A percentile compares a stretch with the other conserved stretches of the same genome.
These are phyloP conservation scores for Augochlorella aurata DNA, from an alignment of 2,888 invertebrate genomes.

Conservation along the genomic window DNA sequence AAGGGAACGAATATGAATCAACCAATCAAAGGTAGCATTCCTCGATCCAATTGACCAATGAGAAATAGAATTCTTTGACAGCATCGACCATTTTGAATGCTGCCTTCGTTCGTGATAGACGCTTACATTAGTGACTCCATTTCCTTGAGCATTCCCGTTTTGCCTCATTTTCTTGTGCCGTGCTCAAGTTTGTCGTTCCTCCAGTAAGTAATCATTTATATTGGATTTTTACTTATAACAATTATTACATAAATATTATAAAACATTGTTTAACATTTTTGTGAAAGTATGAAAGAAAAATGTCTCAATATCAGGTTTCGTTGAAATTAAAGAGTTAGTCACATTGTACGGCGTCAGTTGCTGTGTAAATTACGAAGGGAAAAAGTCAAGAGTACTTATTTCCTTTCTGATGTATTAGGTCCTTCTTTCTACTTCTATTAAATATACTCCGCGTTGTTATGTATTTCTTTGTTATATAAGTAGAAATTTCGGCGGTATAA, in stretches of 20 bases:
- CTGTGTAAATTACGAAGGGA: slow-evolving; percentile 21
- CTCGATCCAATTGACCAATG: slow-evolving; percentile 28
- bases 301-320: neutral
- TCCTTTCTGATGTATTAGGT: neutral
- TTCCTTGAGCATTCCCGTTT: slow-evolving; percentile 52
- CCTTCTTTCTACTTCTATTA: neutral
- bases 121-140: slow-evolving; percentile 57
- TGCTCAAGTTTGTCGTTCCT: slow-evolving; percentile 28
- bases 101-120: slow-evolving; percentile 41
- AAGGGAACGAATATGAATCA: neutral
- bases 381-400: neutral
- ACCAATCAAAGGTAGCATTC: neutral
- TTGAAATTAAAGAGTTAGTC: slow-evolving; percentile 34
- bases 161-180: slow-evolving; percentile 41
- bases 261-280: neutral
- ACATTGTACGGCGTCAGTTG: slow-evolving; percentile 57
- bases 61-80: neutral
- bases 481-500: neutral
- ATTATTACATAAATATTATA: neutral
- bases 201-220: slow-evolving; percentile 38
- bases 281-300: neutral
- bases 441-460: neutral
- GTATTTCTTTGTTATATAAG: neutral
- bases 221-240: neutral
- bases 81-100: slow-evolving; percentile 41